These are phyloP conservation scores for Spinibarbus caldwelli DNA, from an alignment of 2,797 vertebrate genomes.

Conservation along the genomic window DNA sequence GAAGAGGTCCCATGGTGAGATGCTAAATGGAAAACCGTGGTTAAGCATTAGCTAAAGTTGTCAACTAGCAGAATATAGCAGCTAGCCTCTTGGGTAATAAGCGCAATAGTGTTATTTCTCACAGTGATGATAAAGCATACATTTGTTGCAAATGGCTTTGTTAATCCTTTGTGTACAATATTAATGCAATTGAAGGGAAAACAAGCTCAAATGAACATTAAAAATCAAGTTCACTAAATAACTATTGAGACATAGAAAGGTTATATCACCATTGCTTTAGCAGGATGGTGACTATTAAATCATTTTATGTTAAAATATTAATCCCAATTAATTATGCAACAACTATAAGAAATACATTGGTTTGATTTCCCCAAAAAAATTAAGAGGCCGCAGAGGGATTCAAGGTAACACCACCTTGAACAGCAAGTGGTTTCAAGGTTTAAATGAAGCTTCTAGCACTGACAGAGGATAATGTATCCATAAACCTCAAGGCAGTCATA, in stretches of 20 bases:
- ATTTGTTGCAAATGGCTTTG: constrained; percentile 7
- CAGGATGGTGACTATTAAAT: not conserved
- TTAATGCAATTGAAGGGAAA: too few species aligned
- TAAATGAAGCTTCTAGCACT: constrained; percentile 29
- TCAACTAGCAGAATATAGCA: not conserved
- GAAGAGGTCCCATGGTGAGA: not conserved
- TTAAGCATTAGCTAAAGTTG: constrained; percentile 19
- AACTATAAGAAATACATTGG: not conserved
- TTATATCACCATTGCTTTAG: too few species aligned
- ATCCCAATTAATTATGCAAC: not conserved
- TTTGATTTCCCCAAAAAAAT: not conserved
- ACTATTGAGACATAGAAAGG: too few species aligned
- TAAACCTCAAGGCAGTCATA: constrained; percentile 31
- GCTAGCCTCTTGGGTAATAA: not conserved
- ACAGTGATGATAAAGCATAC: not conserved
- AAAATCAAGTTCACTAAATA: too few species aligned
- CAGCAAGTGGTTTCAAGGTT: constrained; percentile 22
- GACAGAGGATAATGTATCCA: constrained; percentile 23
- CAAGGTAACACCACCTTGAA: constrained; percentile 9
- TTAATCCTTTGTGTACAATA: not conserved
- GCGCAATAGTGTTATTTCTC: not conserved
- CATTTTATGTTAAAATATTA: not conserved
- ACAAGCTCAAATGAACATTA: too few species aligned
- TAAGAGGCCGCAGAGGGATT: not conserved
- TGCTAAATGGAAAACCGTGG: not conserved